Evolutionary conservation across 2,113 vertebrate species (phyloP), one percentile per base, ranked within the genome.

Genomic region (Myotis lucifugus): DNA sequence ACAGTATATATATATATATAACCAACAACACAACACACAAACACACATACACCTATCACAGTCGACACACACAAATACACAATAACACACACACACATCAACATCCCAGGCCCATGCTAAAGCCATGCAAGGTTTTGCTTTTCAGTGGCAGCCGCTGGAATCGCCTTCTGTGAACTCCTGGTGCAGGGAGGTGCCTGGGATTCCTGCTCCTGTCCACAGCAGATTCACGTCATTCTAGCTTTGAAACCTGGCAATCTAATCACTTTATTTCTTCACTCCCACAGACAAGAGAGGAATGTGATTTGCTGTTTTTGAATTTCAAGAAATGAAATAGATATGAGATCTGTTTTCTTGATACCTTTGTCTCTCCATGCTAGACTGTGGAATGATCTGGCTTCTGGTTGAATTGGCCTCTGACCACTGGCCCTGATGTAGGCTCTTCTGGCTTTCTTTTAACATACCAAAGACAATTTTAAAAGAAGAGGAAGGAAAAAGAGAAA

Each of bases 221-320:
- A 76, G 61, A 54, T 11, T 92, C 66, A 48, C 4, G 0, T 92
- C 54, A 19, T 90, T 78, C 64, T 90, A 59, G 11, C 70, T 91
- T 77, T 52, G 69, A 96, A 74, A 83, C 42, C 8, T n/a, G 50
- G n/a, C 27, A 29, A 46, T 54, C 82, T 85, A 46, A 91, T 88
- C 19, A 15, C n/a, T 91, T 79, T 92, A 70, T 94, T 96, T 91
- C 83, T 76, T 82, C 17, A 34, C 87, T 94, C 19, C 25, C 79
- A 88, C 48, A 52, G 83, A 91, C 64, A 74, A 96, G 83, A 78
- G 15, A 78, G 74, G 91, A 85, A 83, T 94, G 64, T 46, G 48
- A 93, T 84, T 91, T 94, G 86, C 85, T 94, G 50, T 61, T 96
- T 90, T 79, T 34, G 56, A 86, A 85, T 89, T 91, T 88, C 87